A percentile compares a stretch with the other conserved stretches of the same genome.
phyloP scores from a whole-genome alignment of 2,113 vertebrate species.

The Dasypus novemcinctus region DNA sequence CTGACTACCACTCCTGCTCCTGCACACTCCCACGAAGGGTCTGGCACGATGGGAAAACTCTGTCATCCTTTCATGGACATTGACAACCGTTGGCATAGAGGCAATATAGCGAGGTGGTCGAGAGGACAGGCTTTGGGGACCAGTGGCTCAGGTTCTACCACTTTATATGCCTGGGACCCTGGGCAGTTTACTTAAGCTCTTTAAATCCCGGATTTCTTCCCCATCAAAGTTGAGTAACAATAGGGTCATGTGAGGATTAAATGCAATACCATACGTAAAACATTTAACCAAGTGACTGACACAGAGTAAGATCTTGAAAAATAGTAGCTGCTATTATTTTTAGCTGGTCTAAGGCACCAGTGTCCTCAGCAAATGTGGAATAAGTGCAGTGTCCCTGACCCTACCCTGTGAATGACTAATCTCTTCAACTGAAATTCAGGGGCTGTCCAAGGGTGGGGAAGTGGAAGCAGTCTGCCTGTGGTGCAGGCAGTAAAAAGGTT shows the following conservation, averaged over 20 bases:
- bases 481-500: not conserved
- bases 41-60: not conserved
- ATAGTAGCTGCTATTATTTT: too few relatives aligned
- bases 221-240: not conserved
- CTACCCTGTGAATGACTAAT: not conserved
- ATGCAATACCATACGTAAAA: not conserved
- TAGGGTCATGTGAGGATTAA: not conserved
- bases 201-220: not conserved
- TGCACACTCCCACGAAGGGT: not conserved
- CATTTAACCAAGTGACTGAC: not conserved
- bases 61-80: not conserved
- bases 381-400: not conserved
- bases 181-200: not conserved
- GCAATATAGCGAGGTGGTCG: accelerated
- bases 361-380: not conserved
- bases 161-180: not conserved
- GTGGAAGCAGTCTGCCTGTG: not conserved
- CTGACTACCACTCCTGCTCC: not conserved
- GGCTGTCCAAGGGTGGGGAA: not conserved
- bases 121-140: not conserved
- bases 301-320: not conserved
- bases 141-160: not conserved
- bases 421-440: not conserved
- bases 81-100: not conserved
- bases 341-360: not conserved